Conservation (phyloP, 2,888 invertebrate genomes). For the Subacronicta megacephala region DNA sequence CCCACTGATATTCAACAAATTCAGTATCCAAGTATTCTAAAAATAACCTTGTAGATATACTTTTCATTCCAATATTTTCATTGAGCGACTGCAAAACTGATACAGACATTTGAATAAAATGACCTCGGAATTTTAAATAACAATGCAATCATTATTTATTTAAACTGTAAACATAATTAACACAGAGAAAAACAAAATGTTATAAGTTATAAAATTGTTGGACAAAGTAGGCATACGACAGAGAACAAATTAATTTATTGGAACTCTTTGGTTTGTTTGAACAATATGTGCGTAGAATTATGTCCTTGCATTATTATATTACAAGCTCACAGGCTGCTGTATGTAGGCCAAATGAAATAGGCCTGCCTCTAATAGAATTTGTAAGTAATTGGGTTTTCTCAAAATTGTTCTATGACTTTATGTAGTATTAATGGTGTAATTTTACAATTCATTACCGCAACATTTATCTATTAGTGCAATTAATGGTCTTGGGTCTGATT, state of each 20-base stretch:
- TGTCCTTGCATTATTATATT: conserved; percentile 31
- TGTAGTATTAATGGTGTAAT: too few relatives aligned
- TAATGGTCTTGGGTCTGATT: too few relatives aligned
- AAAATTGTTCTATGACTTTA: conserved; percentile 8
- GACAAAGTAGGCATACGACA: conserved; percentile 20
- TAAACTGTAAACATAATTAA: background rate
- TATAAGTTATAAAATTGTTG: conserved; percentile 3
- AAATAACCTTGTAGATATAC: too few relatives aligned
- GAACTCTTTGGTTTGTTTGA: conserved; percentile 38
- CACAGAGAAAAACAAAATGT: background rate
- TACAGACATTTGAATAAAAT: too few relatives aligned
- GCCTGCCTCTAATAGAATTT: conserved; percentile 24
- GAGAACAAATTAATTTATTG: conserved; percentile 45
- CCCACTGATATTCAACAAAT: too few relatives aligned
- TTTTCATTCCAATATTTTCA: too few relatives aligned
- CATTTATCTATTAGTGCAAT: too few relatives aligned
- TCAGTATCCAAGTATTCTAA: too few relatives aligned
- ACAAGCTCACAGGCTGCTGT: background rate
- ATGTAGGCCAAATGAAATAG: conserved; percentile 33
- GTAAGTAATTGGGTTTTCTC: conserved; percentile 37
- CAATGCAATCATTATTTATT: background rate
- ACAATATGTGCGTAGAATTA: conserved; percentile 22
- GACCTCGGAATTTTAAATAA: background rate
- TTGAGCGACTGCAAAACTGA: too few relatives aligned
- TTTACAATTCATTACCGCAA: too few relatives aligned